These are phyloP conservation scores for Caenorhabditis drosophilae DNA, from an alignment of 2,888 invertebrate genomes.

Conservation along the genomic window DNA sequence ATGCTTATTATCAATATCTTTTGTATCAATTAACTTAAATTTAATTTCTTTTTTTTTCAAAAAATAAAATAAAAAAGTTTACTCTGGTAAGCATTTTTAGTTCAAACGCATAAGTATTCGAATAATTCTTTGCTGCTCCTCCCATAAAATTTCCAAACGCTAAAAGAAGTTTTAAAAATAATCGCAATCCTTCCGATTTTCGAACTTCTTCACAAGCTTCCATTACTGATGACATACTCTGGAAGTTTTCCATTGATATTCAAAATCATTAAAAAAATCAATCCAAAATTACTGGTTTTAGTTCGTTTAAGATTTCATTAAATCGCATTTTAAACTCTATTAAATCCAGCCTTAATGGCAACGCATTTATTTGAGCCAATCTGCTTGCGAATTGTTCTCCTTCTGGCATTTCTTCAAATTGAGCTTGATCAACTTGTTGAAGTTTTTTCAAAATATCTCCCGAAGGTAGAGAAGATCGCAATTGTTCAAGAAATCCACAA, in stretches of 20 bases:
- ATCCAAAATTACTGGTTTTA: conserved; percentile 79
- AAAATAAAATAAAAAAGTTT: conserved; percentile 28
- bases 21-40: conserved; percentile 73
- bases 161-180: conserved; percentile 85
- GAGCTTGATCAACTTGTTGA: conserved; percentile 70
- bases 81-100: conserved; percentile 93
- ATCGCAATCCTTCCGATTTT: conserved; percentile 81
- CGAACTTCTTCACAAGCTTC: conserved; percentile 78
- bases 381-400: conserved; percentile 93
- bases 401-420: conserved; percentile 75
- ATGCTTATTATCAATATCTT: conserved; percentile 88
- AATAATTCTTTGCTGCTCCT: conserved; percentile 79
- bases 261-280: not conserved
- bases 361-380: conserved; percentile 70
- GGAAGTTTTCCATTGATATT: conserved; percentile 45
- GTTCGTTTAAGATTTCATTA: conserved; percentile 83
- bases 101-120: conserved; percentile 90
- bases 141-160: conserved; percentile 95
- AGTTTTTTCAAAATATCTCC: conserved; percentile 85
- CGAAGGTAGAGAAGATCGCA: conserved; percentile 88
- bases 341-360: conserved; percentile 80
- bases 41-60: not conserved
- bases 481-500: conserved; percentile 85
- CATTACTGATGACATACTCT: conserved; percentile 91
- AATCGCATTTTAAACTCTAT: conserved; percentile 88